These are phyloP conservation scores for Diadema setosum DNA, from an alignment of 35 echinoderm and acorn worm species.

Conservation along the genomic window DNA sequence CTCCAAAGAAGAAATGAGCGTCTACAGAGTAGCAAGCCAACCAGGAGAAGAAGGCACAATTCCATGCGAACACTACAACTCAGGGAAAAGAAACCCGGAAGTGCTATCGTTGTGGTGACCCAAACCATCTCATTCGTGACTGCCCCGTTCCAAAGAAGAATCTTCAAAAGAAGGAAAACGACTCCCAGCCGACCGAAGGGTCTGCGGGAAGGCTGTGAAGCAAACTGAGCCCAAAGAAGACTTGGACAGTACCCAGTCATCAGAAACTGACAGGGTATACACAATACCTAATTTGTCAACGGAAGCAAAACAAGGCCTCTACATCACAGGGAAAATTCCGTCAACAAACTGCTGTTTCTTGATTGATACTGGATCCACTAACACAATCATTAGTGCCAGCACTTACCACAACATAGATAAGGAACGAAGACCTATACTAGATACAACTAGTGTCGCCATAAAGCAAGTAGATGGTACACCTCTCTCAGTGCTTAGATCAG, in stretches of 20 bases:
- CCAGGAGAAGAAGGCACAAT: not conserved
- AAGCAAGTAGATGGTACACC: not conserved
- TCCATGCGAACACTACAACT: not conserved
- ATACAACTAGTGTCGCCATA: not conserved
- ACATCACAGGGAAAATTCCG: not conserved
- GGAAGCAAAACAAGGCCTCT: constrained; percentile 34
- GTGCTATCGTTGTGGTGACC: constrained; percentile 3
- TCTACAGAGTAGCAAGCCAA: not conserved
- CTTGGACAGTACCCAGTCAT: not conserved
- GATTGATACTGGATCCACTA: not conserved
- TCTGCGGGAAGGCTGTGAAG: not conserved
- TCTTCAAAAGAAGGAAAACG: not conserved
- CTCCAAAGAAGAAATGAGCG: not conserved
- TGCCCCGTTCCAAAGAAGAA: not conserved
- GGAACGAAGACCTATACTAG: not conserved
- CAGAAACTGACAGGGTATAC: not conserved
- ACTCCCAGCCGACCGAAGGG: not conserved
- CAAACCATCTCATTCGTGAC: not conserved
- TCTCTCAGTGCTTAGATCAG: not conserved
- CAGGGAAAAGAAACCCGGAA: not conserved
- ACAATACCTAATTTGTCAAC: not conserved
- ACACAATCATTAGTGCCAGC: not conserved
- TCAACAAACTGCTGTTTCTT: not conserved
- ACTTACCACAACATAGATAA: not conserved
- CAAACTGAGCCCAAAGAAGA: not conserved